phyloP scores from a whole-genome alignment of 1,140 invertebrate species.

The Mizuhopecten yessoensis region DNA sequence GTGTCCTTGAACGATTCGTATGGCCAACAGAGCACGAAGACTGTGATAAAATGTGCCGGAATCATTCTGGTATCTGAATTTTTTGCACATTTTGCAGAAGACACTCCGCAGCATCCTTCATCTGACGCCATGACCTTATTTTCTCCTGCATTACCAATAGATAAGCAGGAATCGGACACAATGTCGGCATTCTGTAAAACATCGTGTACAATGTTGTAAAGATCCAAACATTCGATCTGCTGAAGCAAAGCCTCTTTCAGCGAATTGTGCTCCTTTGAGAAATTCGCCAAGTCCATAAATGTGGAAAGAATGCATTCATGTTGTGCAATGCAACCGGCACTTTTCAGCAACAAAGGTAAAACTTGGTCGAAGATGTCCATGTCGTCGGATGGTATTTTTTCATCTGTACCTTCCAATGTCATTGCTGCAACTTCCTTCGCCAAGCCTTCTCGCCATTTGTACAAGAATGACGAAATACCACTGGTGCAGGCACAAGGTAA shows the following conservation, averaged over 20 bases:
- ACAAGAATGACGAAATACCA: not conserved
- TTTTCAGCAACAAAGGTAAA: not conserved
- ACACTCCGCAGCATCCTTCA: not conserved
- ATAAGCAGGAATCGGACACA: not conserved
- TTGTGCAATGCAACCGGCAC: conserved; percentile 1
- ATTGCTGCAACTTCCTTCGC: not conserved
- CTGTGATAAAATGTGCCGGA: not conserved
- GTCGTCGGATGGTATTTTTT: not conserved
- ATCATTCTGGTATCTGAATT: not conserved
- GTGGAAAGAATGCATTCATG: not conserved
- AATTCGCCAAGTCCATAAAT: not conserved
- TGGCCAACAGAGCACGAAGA: not conserved
- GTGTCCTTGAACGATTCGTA: not conserved
- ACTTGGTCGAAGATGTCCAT: not conserved
- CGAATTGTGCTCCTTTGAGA: not conserved
- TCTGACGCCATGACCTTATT: not conserved
- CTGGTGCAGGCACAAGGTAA: not conserved
- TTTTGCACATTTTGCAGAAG: not conserved
- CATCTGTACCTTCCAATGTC: not conserved
- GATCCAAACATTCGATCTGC: not conserved
- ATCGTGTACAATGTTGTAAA: not conserved
- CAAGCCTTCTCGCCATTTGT: conserved; percentile 11
- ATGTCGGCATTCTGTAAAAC: not conserved
- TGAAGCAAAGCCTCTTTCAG: not conserved
- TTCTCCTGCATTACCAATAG: not conserved